Conservation (phyloP, 2,113 vertebrate genomes). For the Sylvietta virens region DNA sequence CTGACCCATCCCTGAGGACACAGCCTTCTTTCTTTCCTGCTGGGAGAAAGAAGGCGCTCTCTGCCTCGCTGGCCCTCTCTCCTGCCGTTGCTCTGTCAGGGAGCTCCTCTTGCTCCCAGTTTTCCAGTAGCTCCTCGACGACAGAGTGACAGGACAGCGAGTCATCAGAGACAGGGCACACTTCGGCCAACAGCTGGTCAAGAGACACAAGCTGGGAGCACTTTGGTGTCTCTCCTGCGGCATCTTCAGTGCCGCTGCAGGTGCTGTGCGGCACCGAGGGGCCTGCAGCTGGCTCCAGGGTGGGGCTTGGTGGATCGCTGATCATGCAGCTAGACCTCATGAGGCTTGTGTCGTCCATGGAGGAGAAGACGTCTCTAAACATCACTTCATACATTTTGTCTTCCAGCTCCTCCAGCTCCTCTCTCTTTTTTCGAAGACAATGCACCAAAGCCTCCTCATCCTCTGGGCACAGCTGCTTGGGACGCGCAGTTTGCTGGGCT, state of each 20-base stretch:
- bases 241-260: accelerated
- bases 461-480: too few species aligned
- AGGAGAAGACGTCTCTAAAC: neutral
- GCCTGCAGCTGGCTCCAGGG: neutral
- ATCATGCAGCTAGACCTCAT: too few species aligned
- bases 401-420: neutral
- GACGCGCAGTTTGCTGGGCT: accelerated
- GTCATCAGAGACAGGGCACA: neutral
- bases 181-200: neutral
- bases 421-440: neutral
- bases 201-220: neutral
- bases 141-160: accelerated
- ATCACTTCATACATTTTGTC: neutral
- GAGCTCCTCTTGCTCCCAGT: too few species aligned
- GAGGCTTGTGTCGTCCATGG: neutral
- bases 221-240: neutral
- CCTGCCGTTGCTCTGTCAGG: too few species aligned
- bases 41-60: too few species aligned
- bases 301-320: neutral
- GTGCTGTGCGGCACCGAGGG: accelerated
- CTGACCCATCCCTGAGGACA: too few species aligned
- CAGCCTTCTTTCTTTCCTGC: too few species aligned
- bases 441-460: neutral
- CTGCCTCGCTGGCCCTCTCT: too few species aligned
- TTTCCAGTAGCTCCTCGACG: too few species aligned